These are phyloP conservation scores for Ichneumon xanthorius DNA, from an alignment of 2,888 invertebrate species.

Conservation along the genomic window DNA sequence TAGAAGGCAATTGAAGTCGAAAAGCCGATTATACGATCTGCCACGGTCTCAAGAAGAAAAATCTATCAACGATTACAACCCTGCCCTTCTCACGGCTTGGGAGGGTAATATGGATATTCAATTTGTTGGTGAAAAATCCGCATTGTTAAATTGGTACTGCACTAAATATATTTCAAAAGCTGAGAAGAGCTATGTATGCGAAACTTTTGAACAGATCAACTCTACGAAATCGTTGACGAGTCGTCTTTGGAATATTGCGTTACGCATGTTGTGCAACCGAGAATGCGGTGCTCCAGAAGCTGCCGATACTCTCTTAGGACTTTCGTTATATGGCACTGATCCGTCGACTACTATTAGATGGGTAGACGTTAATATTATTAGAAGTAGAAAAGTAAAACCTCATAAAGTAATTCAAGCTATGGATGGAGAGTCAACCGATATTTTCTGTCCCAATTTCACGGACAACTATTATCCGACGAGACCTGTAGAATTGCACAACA, in stretches of 20 bases:
- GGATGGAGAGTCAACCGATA: conserved; percentile 72
- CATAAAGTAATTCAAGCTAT: conserved; percentile 57
- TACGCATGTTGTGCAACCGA: conserved; percentile 63
- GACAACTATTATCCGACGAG: conserved; percentile 75
- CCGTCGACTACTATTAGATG: conserved; percentile 77
- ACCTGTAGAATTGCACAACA: conserved; percentile 72
- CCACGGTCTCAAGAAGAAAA: no score
- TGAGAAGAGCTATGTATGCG: conserved; percentile 69
- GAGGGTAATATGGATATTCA: no score
- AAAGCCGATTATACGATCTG: no score
- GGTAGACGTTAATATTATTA: conserved; percentile 73
- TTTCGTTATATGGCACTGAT: conserved; percentile 76
- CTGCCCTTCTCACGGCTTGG: no score
- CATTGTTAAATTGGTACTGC: no score
- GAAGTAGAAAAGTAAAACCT: conserved; percentile 63
- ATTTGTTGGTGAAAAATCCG: no score
- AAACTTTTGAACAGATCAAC: conserved; percentile 74
- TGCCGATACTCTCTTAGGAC: conserved; percentile 55
- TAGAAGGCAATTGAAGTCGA: no score
- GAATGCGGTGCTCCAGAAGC: background rate
- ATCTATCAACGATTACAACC: no score
- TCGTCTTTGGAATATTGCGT: conserved; percentile 71
- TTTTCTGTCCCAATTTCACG: conserved; percentile 73
- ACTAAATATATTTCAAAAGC: background rate
- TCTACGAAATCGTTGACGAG: conserved; percentile 74